Percentiles rank a stretch among this genome's conserved stretches.
phyloP scores from a whole-genome alignment of 2,797 vertebrate species.

The Parauchenoglanis ngamensis region DNA sequence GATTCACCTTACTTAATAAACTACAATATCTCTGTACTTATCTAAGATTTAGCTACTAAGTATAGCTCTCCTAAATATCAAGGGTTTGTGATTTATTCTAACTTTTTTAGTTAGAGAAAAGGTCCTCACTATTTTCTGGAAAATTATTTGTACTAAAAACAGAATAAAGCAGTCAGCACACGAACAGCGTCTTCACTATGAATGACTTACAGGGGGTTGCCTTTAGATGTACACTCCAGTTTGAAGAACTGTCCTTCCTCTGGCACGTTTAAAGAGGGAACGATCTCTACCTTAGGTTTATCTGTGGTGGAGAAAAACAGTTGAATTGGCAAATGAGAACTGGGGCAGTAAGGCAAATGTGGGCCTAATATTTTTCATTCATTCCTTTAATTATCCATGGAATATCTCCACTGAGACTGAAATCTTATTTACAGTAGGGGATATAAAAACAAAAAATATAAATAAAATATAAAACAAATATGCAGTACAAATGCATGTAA shows the following conservation, averaged over 20 bases:
- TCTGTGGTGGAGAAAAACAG: slow-evolving; percentile 73
- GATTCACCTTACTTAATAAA: slow-evolving; percentile 50
- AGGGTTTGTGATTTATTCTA: slow-evolving; percentile 50
- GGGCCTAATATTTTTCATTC: neutral
- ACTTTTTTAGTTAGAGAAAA: slow-evolving; percentile 43
- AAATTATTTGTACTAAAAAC: neutral
- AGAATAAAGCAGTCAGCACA: slow-evolving; percentile 23
- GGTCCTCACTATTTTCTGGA: slow-evolving; percentile 35
- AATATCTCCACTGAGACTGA: neutral
- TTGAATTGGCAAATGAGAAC: slow-evolving; percentile 50
- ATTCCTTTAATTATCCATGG: neutral
- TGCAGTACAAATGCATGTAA: neutral
- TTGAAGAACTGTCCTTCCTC: slow-evolving; percentile 96
- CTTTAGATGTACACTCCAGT: slow-evolving; percentile 95
- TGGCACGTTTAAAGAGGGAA: slow-evolving; percentile 87
- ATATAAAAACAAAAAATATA: neutral
- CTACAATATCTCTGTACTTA: slow-evolving; percentile 44
- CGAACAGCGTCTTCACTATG: neutral
- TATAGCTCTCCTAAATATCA: slow-evolving; percentile 57
- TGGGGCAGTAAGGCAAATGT: neutral
- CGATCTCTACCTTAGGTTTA: slow-evolving; percentile 92
- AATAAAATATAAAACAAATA: neutral
- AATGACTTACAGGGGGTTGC: slow-evolving; percentile 94
- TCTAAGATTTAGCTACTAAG: slow-evolving; percentile 34
- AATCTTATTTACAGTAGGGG: neutral